A percentile compares a stretch with the other conserved stretches of the same genome.
These are phyloP conservation scores for Enteromius viviparus DNA, from an alignment of 2,797 vertebrate species.

Conservation along the genomic window DNA sequence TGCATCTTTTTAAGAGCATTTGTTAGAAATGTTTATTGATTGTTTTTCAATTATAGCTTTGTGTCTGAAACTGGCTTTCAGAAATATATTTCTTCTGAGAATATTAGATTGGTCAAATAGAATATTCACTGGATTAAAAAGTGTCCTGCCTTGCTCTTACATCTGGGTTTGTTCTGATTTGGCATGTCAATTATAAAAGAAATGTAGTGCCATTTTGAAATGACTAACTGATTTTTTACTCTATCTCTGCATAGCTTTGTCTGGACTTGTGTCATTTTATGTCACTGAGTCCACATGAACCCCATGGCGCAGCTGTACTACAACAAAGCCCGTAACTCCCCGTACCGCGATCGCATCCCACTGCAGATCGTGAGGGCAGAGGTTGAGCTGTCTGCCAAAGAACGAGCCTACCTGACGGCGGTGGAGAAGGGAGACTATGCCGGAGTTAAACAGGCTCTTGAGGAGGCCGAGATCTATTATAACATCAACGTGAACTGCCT, in stretches of 20 bases:
- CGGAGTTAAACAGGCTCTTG: constrained; percentile 82
- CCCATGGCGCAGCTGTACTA: constrained; percentile 79
- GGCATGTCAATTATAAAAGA: not conserved
- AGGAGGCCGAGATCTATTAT: constrained; percentile 87
- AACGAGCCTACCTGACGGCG: constrained; percentile 85
- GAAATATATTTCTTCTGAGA: not conserved
- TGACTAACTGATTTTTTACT: not conserved
- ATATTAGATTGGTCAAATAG: not conserved
- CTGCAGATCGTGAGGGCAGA: constrained; percentile 86
- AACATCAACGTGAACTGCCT: constrained; percentile 89
- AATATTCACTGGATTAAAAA: not conserved
- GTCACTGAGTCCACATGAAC: constrained; percentile 49
- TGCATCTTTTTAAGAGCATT: not conserved
- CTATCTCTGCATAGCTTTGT: constrained; percentile 13
- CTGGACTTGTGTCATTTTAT: constrained; percentile 24
- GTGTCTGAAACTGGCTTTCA: not conserved
- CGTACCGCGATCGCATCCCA: constrained; percentile 85
- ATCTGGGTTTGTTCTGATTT: not conserved
- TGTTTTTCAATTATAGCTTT: not conserved
- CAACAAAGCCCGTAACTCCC: constrained; percentile 86
- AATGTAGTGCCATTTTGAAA: not conserved
- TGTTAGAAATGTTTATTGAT: not conserved
- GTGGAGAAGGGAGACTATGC: constrained; percentile 89
- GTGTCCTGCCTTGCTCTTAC: not conserved
- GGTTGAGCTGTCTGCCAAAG: constrained; percentile 82